phyloP scores from a whole-genome alignment of 2,113 vertebrate genomes.

The Aleadryas rufinucha region DNA sequence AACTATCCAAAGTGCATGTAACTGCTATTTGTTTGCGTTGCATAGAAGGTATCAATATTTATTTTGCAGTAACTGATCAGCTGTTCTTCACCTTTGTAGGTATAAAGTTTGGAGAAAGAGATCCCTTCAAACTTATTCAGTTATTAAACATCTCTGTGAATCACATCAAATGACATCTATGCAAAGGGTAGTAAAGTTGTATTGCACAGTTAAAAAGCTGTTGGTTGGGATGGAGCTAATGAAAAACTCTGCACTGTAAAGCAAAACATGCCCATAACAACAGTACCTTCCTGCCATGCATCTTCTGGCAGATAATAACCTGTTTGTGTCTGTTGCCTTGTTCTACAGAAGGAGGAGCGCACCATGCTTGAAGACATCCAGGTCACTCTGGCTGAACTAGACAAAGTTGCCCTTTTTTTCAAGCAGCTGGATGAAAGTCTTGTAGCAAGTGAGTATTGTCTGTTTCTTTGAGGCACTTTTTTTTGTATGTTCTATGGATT shows the following conservation, averaged over 20 bases:
- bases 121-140: background rate
- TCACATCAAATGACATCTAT: background rate
- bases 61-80: background rate
- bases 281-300: background rate
- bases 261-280: background rate
- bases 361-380: slow-evolving; percentile 95
- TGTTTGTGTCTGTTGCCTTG: background rate
- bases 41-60: background rate
- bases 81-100: background rate
- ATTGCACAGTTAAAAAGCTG: background rate
- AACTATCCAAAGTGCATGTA: background rate
- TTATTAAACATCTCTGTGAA: background rate
- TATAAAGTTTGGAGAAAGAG: background rate
- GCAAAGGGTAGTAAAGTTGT: background rate
- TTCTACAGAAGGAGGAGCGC: slow-evolving; percentile 86
- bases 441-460: slow-evolving; percentile 86
- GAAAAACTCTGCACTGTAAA: background rate
- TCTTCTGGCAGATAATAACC: background rate
- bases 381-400: slow-evolving; percentile 89
- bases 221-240: background rate
- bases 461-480: background rate
- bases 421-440: slow-evolving; percentile 90
- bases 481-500: background rate
- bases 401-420: slow-evolving; percentile 92
- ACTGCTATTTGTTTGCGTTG: background rate